A percentile compares a stretch with the other conserved stretches of the same genome.
phyloP scores from a whole-genome alignment of 2,113 vertebrate genomes.

The Alligator mississippiensis region DNA sequence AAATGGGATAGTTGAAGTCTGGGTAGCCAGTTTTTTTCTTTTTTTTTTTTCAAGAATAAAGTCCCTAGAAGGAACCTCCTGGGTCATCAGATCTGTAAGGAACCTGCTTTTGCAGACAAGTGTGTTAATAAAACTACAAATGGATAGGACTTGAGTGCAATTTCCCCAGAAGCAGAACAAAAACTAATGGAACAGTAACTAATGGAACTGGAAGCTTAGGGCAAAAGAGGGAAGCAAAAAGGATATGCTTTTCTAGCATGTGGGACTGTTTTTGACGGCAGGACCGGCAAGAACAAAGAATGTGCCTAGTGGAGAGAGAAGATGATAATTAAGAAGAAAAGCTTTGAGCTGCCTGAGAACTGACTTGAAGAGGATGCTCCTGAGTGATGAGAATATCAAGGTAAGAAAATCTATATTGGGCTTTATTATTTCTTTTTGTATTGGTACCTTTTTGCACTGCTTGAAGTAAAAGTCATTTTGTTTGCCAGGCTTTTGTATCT shows the following conservation, averaged over 20 bases:
- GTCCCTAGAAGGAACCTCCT: not conserved
- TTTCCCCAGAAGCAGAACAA: not conserved
- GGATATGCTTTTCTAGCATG: not conserved
- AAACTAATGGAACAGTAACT: not conserved
- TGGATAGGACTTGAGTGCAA: not conserved
- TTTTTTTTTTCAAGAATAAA: too few species aligned
- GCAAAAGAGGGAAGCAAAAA: not conserved
- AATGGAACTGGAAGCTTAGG: not conserved
- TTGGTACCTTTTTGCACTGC: too few species aligned
- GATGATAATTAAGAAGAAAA: not conserved
- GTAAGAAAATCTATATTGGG: not conserved
- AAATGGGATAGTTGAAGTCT: not conserved
- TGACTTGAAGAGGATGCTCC: not conserved
- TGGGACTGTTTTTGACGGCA: not conserved
- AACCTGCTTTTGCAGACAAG: rapidly evolving
- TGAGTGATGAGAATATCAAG: not conserved
- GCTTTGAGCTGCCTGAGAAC: not conserved
- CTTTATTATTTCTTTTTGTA: not conserved
- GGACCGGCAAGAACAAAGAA: not conserved
- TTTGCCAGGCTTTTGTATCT: not conserved
- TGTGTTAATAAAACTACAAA: not conserved
- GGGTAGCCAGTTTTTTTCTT: not conserved
- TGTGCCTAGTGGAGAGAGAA: not conserved
- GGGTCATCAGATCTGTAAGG: not conserved
- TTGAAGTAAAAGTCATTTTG: not conserved